A percentile compares a stretch with the other conserved stretches of the same genome.
These are phyloP conservation scores for Thomomys bottae DNA, from an alignment of 2,113 vertebrate genomes.

Conservation along the genomic window DNA sequence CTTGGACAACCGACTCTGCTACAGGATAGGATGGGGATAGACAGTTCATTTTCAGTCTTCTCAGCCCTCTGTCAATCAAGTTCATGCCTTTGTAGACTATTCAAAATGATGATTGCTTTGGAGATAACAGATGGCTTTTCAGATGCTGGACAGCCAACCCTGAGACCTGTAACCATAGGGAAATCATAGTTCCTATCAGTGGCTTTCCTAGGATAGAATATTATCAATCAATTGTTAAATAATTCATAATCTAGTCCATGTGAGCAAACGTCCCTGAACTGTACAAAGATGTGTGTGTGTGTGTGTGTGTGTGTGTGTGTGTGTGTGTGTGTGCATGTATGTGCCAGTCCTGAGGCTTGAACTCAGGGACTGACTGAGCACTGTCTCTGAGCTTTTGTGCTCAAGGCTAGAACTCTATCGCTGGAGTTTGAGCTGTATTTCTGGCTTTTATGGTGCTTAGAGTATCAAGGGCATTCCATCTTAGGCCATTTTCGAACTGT, in stretches of 20 bases:
- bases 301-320: no score
- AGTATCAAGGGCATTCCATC: no score
- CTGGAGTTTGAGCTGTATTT: no score
- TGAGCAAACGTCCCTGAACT: slow-evolving; percentile 11
- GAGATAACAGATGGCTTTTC: neutral
- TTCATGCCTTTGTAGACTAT: neutral
- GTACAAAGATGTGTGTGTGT: neutral
- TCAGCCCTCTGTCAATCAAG: neutral
- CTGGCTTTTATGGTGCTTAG: no score
- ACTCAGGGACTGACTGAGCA: no score
- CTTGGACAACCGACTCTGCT: neutral
- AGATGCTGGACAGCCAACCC: neutral
- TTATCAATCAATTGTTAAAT: neutral
- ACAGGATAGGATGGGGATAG: neutral
- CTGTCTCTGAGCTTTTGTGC: no score
- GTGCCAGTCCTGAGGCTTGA: no score
- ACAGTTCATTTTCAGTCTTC: neutral
- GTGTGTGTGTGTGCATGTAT: no score
- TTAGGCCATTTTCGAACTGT: no score
- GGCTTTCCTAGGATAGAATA: neutral
- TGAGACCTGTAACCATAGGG: neutral
- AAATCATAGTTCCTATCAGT: neutral
- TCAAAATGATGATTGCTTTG: neutral
- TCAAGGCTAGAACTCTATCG: no score
- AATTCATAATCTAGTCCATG: neutral